Conservation (phyloP, 2,888 invertebrate genomes). For the Dascillus cervinus region DNA sequence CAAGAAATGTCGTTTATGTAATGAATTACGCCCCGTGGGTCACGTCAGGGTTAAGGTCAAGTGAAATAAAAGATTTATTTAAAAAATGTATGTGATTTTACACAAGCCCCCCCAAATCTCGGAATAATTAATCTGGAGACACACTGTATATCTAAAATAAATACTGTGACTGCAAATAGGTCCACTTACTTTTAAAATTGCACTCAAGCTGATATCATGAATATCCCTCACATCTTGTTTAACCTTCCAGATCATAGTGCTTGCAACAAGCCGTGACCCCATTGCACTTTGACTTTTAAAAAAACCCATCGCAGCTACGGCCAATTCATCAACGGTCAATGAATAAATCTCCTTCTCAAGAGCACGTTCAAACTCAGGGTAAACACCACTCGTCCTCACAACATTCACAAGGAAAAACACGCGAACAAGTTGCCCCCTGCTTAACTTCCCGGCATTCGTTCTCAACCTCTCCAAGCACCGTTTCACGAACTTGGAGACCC, state of each 20-base stretch:
- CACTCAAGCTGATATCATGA: constrained; percentile 58
- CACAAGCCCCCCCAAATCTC: no score
- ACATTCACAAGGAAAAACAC: constrained; percentile 60
- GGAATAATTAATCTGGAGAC: no score
- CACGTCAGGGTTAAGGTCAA: no score
- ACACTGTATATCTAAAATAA: not conserved
- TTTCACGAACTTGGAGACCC: constrained; percentile 4
- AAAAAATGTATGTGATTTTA: no score
- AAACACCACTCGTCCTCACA: constrained; percentile 47
- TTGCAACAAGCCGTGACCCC: constrained; percentile 45
- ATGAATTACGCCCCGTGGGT: no score
- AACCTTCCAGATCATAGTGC: constrained; percentile 39
- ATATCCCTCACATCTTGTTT: constrained; percentile 46
- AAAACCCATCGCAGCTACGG: constrained; percentile 61
- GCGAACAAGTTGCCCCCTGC: constrained; percentile 56
- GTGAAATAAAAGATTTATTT: no score
- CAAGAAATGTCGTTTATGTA: no score
- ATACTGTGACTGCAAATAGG: not conserved
- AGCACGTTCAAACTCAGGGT: constrained; percentile 59
- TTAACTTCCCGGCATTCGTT: constrained; percentile 37
- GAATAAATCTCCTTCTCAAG: constrained; percentile 46
- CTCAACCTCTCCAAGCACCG: constrained; percentile 4
- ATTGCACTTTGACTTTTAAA: constrained; percentile 67
- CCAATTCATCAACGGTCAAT: constrained; percentile 59
- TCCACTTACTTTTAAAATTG: constrained; percentile 52